A percentile compares a stretch with the other conserved stretches of the same genome.
These are phyloP conservation scores for Ammodytes dubius DNA, from an alignment of 2,113 vertebrate genomes.

Conservation along the genomic window DNA sequence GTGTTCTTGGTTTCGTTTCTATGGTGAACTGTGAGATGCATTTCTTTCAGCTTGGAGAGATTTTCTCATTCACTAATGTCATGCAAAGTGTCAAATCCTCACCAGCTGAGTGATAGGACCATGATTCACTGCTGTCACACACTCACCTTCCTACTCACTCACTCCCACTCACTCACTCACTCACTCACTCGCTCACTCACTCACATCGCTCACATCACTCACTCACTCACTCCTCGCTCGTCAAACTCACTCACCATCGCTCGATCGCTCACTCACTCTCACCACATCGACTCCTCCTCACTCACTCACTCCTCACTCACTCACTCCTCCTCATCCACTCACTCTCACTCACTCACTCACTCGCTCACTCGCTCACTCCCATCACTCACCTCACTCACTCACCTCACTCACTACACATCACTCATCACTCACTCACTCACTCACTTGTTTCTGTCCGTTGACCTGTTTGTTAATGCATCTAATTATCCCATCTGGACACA, in stretches of 20 bases:
- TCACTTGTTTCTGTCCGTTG: constrained; percentile 44
- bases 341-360: too few relatives aligned
- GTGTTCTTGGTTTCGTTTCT: neutral
- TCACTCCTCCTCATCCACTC: too few relatives aligned
- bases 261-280: too few relatives aligned
- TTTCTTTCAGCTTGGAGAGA: constrained; percentile 33
- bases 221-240: too few relatives aligned
- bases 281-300: too few relatives aligned
- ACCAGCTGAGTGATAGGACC: constrained; percentile 69
- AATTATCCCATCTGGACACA: constrained; percentile 46
- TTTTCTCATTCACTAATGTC: constrained; percentile 57
- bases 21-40: neutral
- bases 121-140: constrained; percentile 70
- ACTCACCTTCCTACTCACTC: constrained; percentile 65
- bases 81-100: constrained; percentile 69
- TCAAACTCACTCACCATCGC: too few relatives aligned
- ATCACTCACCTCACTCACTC: constrained; percentile 69
- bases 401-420: constrained; percentile 61
- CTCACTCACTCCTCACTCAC: too few relatives aligned
- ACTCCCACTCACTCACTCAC: too few relatives aligned
- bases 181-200: too few relatives aligned
- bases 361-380: too few relatives aligned
- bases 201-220: too few relatives aligned
- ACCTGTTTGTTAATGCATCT: constrained; percentile 54
- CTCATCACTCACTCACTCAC: constrained; percentile 65